Evolutionary conservation across 2,888 invertebrate species (phyloP), one percentile per base, ranked within the genome.

Genomic region (Herminia tarsipennalis): DNA sequence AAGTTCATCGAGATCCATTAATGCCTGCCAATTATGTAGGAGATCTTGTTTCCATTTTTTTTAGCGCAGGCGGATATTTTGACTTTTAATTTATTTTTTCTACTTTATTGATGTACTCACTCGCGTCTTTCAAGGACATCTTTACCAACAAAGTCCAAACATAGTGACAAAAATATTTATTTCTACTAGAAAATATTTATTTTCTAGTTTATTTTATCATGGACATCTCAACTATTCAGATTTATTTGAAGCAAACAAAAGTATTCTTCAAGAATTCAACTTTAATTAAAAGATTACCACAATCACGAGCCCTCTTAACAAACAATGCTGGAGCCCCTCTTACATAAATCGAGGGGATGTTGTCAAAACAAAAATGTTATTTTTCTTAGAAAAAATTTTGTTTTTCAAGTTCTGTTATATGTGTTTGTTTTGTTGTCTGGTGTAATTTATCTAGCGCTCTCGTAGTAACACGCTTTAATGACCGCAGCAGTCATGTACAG

Each of bases 401-500:
- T 71, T 70, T 73, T 65, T 51, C 39, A 49, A 20, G 37, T 21
- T 64, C 70, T 73, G 63, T 55, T 58, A 59, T 56, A 69, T 66
- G 55, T 66, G 70, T 66, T 75, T 78, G 76, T 78, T 77, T 70
- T 72, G 59, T 44, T 58, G 43, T 53, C 45, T 36, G 20, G 22
- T 47, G 51, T 63, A 63, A 63, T 73, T 68, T 74, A 68, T 70
- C 52, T 63, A 27, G 36, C 25, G 47, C 56, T 39, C 41, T 10
- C 20, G 43, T 33, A 32, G 51, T 51, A 47, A 46, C 25, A 40
- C 21, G 44, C 14, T 28, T 39, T 56, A 40, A 59, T 53, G 47
- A 53, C 45, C 32, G 20, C 36, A 20, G 2, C 29, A 36, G 20
- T 33, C 21, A 28, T 34, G 35, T 39, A 44, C 46, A 34, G 25